Evolutionary conservation across 2,113 vertebrate species (phyloP), one percentile per base, ranked within the genome.

Genomic region (Arvicanthis niloticus): DNA sequence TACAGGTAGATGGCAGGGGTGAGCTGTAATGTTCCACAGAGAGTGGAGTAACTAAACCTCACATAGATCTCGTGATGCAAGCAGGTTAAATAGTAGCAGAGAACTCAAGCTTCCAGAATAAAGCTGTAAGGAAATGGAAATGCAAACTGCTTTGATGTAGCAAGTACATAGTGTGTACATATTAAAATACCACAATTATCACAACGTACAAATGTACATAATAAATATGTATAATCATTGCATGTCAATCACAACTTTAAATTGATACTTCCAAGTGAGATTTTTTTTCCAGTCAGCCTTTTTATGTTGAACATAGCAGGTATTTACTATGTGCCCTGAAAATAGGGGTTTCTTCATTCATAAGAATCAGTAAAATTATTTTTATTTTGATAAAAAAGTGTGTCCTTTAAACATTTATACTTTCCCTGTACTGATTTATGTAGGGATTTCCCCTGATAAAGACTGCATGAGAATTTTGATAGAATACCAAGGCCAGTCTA

Each of bases 321-420:
- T 56, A 72, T 21, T 86, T 37, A 70, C 19, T 70, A n/a, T 29
- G 2, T 86, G 2, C 31, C 58, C 68, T 91, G 58, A 95, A 95
- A 88, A 67, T 15, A 48, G 10, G 58, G 4, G 5, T 0, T 13
- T 85, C 62, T 91, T 42, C 24, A 37, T 82, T 16, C 34, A 48
- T 77, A 53, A 37, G 73, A 86, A 93, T 93, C 53, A 89, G 42
- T 87, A 82, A 84, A 95, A 92, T 8, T 77, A 67, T 37, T 91
- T 95, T 89, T 91, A 89, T 89, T 94, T 94, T 94, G 5, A 88
- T 75, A 68, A 67, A 40, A 72, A 70, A 56, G 5, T 17, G 24
- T 72, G 21, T 88, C 48, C 70, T 96, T 93, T 92, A 93, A 91
- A 88, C 5, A 92, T 88, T 78, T 40, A 78, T 72, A 29, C 19